Evolutionary conservation across 2,888 invertebrate species (phyloP), one percentile per base, ranked within the genome.

Genomic region (Tetheella fluctuosa): DNA sequence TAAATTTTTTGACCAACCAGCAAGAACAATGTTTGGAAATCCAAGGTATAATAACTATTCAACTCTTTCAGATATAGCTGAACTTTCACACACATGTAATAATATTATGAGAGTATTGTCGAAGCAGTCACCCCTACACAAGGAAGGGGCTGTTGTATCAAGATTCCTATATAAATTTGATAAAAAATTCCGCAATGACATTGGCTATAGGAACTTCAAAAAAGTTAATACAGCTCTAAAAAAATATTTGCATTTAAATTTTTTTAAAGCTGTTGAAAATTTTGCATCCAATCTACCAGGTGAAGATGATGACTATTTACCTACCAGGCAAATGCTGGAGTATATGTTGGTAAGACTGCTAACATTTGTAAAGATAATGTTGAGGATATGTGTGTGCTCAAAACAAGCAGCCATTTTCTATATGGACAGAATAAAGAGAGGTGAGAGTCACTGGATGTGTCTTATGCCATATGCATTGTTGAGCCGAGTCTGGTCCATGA

Each of bases 291-390:
- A 81, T 8, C 67, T 93, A 42, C 91, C 91, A 10, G 77, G 77
- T 52, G 74, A 80, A 30, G 82, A 83, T 34, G 81, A 83, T 42
- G 68, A 81, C 23, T 88, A 86, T 72, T 82, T 94, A 56, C 95
- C 95, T n/a, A 94, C 94, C 4, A 87, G 84, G 64, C 95, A 95
- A 81, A 94, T 94, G 93, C 70, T 95, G 13, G 86, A 95, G 73
- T 95, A 93, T 84, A 68, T 95, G 23, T 77, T 95, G 55, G 77
- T 94, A 1, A 89, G 92, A 72, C 81, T 94, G 4, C 93, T 95
- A 69, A 86, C 94, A 54, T 94, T 95, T 77, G 86, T 93, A 0
- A 94, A 94, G 75, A 79, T 95, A 20, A 93, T 95, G 90, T 70
- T 87, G 39, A 85, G 94, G 64, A 80, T 94, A 54, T 90, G 91